A percentile compares a stretch with the other conserved stretches of the same genome.
Evolutionary conservation across 2,888 invertebrate genomes (phyloP).

Genomic region (Tenodera sinensis): DNA sequence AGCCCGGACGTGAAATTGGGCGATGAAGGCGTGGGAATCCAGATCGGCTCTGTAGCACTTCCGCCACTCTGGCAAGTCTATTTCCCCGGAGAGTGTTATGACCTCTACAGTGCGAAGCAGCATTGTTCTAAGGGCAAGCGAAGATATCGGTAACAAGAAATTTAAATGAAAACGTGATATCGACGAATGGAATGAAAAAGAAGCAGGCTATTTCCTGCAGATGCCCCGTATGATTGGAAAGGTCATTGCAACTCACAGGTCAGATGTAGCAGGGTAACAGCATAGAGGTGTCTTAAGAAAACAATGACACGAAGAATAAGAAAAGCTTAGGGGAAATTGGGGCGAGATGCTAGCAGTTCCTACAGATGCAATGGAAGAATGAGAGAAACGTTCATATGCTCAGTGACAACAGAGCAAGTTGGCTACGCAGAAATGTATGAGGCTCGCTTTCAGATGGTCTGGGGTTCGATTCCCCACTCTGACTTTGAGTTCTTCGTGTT

Average conservation of each 20-base stretch:
- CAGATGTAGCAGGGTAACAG: background rate
- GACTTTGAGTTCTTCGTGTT: too few species aligned
- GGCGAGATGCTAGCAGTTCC: too few species aligned
- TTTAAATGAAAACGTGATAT: background rate
- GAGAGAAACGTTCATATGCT: too few species aligned
- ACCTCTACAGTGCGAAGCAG: background rate
- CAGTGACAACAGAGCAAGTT: too few species aligned
- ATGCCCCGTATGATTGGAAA: background rate
- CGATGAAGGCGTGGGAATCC: background rate
- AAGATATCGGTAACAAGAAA: background rate
- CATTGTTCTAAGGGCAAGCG: background rate
- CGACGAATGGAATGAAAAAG: background rate
- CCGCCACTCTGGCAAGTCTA: background rate
- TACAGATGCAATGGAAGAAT: too few species aligned
- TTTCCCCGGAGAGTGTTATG: background rate
- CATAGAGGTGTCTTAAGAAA: background rate
- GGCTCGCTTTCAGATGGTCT: too few species aligned
- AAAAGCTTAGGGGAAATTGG: background rate
- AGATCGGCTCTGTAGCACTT: background rate
- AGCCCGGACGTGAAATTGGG: background rate
- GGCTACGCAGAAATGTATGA: too few species aligned
- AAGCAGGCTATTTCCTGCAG: background rate
- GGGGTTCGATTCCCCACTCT: too few species aligned
- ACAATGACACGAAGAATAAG: background rate
- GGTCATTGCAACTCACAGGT: background rate